Base-by-base conservation (phyloP, 2,888 invertebrate species). In the Pandemis corylana region DNA sequence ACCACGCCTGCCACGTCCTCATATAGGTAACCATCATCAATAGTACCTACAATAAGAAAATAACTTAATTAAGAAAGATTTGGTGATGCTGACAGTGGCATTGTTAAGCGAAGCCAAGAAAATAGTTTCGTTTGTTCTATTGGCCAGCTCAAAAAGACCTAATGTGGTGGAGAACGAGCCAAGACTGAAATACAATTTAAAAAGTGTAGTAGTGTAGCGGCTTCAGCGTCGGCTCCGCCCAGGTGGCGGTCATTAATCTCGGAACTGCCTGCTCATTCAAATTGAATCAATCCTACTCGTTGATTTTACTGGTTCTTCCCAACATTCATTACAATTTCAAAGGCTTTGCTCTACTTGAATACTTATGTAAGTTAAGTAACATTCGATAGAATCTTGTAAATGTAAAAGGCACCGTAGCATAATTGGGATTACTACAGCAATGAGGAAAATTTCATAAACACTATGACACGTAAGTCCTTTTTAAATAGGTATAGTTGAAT, bases 241-340 rank as follows among this genome's bases (percentile, higher is more conserved):
- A 44, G 12, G 12, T 53, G 73, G 71, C 62, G 69, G 73, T 81
- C 86, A 91, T 92, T 88, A 90, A 91, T 91, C 89, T 88, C 80
- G 56, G 61, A 76, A 77, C 76, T 85, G 92, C 91, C 77, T 76
- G 84, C 88, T 93, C 93, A 93, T 88, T 89, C 85, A 81, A 76
- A 80, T 83, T 85, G 84, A 88, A 92, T 93, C 89, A 91, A 92
- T 93, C 86, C 85, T 78, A 80, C 78, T 82, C 84, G 76, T 49
- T 68, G 76, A 56, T 69, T 59, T 51, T 49, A 36, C 59, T 28
- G 46, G 61, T 69, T 56, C 13, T 28, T 41, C 44, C 78, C 80
- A 88, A 86, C 49, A 73, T 64, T 68, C 49, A 65, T 73, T 65
- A 41, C 46, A 20, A 65, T 89, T 90, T 89, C 87, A 86, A 87